phyloP scores from a whole-genome alignment of 2,113 vertebrate genomes.

The Agapornis roseicollis region DNA sequence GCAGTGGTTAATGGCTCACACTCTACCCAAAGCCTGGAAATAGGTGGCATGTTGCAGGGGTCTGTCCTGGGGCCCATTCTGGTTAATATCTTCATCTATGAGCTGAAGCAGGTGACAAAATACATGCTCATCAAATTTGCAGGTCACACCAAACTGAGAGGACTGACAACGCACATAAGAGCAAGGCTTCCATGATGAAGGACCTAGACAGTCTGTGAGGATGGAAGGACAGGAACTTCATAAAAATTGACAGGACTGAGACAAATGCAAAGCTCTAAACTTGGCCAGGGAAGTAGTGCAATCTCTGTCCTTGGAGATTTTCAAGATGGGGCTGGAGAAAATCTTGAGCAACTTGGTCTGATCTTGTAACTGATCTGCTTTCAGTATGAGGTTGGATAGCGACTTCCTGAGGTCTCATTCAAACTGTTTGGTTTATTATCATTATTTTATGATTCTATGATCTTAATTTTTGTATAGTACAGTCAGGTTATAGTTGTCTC shows the following conservation, averaged over 20 bases:
- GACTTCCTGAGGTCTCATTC: not conserved
- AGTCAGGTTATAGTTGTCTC: not conserved
- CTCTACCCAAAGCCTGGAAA: not conserved
- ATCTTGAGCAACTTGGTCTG: not conserved
- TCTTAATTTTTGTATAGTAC: not conserved
- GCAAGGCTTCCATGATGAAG: not conserved
- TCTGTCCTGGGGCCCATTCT: not conserved
- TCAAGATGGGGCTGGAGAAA: not conserved
- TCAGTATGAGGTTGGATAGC: not conserved
- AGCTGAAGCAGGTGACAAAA: not conserved
- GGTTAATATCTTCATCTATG: not conserved
- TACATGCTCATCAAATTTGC: not conserved
- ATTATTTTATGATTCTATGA: not conserved
- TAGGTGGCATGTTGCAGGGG: not conserved
- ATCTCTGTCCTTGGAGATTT: not conserved
- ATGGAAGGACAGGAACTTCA: not conserved
- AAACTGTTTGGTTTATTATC: not conserved
- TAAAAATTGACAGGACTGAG: not conserved
- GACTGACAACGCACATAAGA: not conserved
- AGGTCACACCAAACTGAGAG: not conserved
- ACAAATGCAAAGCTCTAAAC: not conserved
- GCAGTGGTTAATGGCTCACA: not conserved
- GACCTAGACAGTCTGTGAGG: not conserved
- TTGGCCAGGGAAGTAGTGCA: not conserved
- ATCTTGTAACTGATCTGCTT: not conserved